Evolutionary conservation across 1,140 invertebrate species (phyloP), one percentile per base, ranked within the genome.

Genomic region (Drosophila obscura): DNA sequence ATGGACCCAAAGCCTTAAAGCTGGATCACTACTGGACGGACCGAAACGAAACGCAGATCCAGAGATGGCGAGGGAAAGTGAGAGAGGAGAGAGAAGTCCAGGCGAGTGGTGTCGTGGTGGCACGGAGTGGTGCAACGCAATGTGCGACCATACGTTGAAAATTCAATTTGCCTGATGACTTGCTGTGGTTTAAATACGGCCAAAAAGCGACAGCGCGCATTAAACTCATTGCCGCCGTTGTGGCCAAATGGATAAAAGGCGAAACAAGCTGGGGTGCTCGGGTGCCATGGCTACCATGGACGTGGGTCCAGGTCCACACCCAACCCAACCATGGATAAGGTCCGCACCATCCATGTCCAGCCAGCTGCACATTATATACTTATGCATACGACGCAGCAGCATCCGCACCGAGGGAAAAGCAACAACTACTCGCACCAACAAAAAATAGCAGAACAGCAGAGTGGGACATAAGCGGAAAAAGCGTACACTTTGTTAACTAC

Each of bases 101-200:
- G 26, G 45, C 15, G 16, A 43, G 43, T 53, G 28, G 26, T 16
- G 52, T 67, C 39, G 39, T 49, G 56, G 71, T 63, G 72, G 58
- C 71, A 73, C 71, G 69, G 51, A 73, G 59, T 63, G 48, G 53
- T 62, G 57, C 57, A 65, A 59, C 62, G 50, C 76, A 79, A 73
- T 79, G 76, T 74, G 76, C 75, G 78, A 77, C 78, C 80, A 84
- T 80, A 90, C 88, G 88, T 90, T 90, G 80, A 90, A 90, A 90
- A 90, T 90, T 90, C 87, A 90, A 90, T 90, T 90, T 90, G 77
- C 80, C 80, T 90, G 83, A 90, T 90, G 83, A 90, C 87, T 90
- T 84, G 81, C 85, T 85, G 81, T 80, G 85, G 81, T 81, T 85
- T 76, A 90, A 85, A 85, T 88, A 76, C 84, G 73, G 73, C 75